Conservation (phyloP, 2,113 vertebrate species). For the Amazona guildingii region DNA sequence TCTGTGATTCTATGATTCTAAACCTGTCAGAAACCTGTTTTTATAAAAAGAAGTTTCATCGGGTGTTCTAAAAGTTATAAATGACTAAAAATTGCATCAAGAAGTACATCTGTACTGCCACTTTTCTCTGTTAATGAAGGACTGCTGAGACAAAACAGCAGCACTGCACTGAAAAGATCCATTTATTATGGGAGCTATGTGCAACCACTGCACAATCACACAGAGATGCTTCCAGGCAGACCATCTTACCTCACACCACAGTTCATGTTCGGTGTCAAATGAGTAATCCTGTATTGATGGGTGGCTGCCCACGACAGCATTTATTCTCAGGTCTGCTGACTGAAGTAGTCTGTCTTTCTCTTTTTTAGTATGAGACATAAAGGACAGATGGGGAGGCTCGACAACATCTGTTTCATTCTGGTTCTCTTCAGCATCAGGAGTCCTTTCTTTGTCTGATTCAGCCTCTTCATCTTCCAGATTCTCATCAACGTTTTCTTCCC, state of each 20-base stretch:
- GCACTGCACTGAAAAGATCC: not conserved
- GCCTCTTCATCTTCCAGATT: constrained; percentile 46
- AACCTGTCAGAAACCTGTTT: not conserved
- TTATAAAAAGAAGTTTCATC: not conserved
- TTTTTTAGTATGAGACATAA: not conserved
- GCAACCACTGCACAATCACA: not conserved
- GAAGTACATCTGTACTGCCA: not conserved
- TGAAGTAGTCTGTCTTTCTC: not conserved
- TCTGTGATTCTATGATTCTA: not conserved
- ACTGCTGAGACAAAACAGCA: not conserved
- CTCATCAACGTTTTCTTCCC: constrained; percentile 19
- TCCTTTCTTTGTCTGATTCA: not conserved
- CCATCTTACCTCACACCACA: constrained; percentile 91
- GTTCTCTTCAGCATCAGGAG: not conserved
- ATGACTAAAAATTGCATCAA: not conserved
- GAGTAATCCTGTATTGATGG: constrained; percentile 79
- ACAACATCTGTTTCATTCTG: not conserved
- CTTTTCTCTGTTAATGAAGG: not conserved
- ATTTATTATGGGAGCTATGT: not conserved
- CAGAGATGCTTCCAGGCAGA: not conserved
- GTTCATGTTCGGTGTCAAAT: constrained; percentile 79
- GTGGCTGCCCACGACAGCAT: constrained; percentile 74
- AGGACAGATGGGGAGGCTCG: not conserved
- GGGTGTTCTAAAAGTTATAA: not conserved
- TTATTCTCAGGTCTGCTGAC: constrained; percentile 71